These are phyloP conservation scores for Thunnus albacares DNA, from an alignment of 2,797 vertebrate species.

Conservation along the genomic window DNA sequence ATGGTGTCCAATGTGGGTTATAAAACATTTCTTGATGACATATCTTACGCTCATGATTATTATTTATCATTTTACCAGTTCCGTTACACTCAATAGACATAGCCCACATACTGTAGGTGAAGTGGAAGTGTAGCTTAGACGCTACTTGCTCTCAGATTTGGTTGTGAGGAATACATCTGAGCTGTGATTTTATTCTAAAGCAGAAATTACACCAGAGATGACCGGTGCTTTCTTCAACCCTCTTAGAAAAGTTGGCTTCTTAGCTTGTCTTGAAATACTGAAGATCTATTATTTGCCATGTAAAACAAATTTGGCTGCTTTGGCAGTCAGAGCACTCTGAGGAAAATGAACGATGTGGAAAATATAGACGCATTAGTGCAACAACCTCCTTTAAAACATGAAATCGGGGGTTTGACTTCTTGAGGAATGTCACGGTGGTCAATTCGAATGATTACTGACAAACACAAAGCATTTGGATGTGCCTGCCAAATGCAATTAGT, in stretches of 20 bases:
- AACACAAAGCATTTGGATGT: slow-evolving; percentile 51
- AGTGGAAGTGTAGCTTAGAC: slow-evolving; percentile 18
- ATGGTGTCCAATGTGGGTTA: background rate
- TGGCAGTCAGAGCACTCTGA: slow-evolving; percentile 14
- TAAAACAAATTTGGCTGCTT: slow-evolving; percentile 21
- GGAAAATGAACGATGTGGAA: slow-evolving; percentile 43
- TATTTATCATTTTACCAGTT: slow-evolving; percentile 26
- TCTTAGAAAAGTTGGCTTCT: slow-evolving; percentile 31
- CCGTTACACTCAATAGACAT: background rate
- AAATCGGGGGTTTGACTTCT: slow-evolving; percentile 51
- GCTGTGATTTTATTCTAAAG: slow-evolving; percentile 49
- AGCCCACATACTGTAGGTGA: background rate
- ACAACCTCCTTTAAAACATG: slow-evolving; percentile 3
- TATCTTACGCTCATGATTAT: background rate
- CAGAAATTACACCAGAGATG: slow-evolving; percentile 29
- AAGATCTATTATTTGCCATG: slow-evolving; percentile 41
- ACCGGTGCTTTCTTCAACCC: slow-evolving; percentile 14
- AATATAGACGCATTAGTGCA: slow-evolving; percentile 43
- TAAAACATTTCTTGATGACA: slow-evolving; percentile 13
- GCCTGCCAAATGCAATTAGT: slow-evolving; percentile 60
- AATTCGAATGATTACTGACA: slow-evolving; percentile 54
- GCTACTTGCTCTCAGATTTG: slow-evolving; percentile 49
- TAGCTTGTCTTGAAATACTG: slow-evolving; percentile 47
- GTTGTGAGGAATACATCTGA: slow-evolving; percentile 60
- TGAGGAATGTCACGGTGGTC: slow-evolving; percentile 59